A percentile compares a stretch with the other conserved stretches of the same genome.
phyloP scores from a whole-genome alignment of 2,113 vertebrate genomes.

The Salvelinus fontinalis region DNA sequence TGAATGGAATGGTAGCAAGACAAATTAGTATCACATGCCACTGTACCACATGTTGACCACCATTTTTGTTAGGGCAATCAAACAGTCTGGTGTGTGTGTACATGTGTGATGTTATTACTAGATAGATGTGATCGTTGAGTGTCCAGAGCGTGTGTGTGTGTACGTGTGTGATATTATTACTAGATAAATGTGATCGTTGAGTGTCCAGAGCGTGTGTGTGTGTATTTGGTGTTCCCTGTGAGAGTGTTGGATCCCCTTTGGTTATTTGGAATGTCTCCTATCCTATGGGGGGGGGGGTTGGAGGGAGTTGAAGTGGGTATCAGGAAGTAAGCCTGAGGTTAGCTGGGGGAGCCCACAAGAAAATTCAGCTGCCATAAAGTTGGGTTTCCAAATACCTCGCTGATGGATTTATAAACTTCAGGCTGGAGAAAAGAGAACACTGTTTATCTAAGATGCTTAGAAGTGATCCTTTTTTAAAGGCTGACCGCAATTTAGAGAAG shows the following conservation, averaged over 20 bases:
- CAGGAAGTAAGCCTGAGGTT: slow-evolving; percentile 61
- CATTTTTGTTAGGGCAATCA: not conserved
- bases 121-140: too few relatives aligned
- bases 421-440: slow-evolving; percentile 18
- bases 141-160: not conserved
- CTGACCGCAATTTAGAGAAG: slow-evolving; percentile 26
- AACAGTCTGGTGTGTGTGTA: not conserved
- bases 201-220: slow-evolving; percentile 18
- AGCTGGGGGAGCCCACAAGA: slow-evolving; percentile 43
- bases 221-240: slow-evolving; percentile 11
- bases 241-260: slow-evolving; percentile 23
- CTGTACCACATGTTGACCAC: not conserved
- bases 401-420: slow-evolving; percentile 69
- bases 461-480: slow-evolving; percentile 37
- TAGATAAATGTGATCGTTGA: not conserved
- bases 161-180: slow-evolving; percentile 1
- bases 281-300: slow-evolving; percentile 1
- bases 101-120: too few relatives aligned
- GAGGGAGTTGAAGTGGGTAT: slow-evolving; percentile 25
- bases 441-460: slow-evolving; percentile 54
- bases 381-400: slow-evolving; percentile 52
- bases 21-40: not conserved
- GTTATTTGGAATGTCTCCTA: slow-evolving; percentile 41
- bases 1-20: not conserved
- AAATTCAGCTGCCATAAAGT: slow-evolving; percentile 51